phyloP scores from a whole-genome alignment of 2,113 vertebrate genomes.

The Suncus etruscus region DNA sequence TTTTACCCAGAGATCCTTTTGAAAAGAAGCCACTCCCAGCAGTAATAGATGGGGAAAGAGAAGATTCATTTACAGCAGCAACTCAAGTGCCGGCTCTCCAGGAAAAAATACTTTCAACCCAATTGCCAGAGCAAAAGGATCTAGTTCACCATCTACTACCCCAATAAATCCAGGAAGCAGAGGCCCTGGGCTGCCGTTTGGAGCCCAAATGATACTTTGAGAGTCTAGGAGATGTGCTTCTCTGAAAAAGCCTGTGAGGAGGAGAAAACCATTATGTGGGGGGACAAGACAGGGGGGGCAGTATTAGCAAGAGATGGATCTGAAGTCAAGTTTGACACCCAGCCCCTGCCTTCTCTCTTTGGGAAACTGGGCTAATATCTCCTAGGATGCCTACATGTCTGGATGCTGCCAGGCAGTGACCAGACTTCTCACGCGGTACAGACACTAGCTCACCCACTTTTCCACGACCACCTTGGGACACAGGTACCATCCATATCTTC shows the following conservation, averaged over 20 bases:
- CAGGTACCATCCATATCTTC: too few species aligned
- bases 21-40: constrained; percentile 38
- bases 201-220: background rate
- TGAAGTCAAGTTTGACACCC: background rate
- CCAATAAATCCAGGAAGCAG: background rate
- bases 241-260: background rate
- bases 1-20: constrained; percentile 21
- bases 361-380: background rate
- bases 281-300: background rate
- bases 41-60: constrained; percentile 10
- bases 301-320: background rate
- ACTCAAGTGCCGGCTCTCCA: constrained; percentile 49
- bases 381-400: background rate
- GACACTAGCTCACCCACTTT: background rate
- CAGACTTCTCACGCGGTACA: background rate
- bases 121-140: constrained; percentile 14
- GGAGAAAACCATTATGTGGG: background rate
- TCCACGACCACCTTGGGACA: background rate
- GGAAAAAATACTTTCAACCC: constrained; percentile 49
- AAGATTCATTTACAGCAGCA: constrained; percentile 5
- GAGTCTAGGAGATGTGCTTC: background rate
- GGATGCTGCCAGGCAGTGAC: background rate
- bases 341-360: background rate
- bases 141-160: background rate
- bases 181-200: constrained; percentile 24